Base-by-base conservation (phyloP, 2,113 vertebrate genomes). In the Ceyx margarethae region DNA sequence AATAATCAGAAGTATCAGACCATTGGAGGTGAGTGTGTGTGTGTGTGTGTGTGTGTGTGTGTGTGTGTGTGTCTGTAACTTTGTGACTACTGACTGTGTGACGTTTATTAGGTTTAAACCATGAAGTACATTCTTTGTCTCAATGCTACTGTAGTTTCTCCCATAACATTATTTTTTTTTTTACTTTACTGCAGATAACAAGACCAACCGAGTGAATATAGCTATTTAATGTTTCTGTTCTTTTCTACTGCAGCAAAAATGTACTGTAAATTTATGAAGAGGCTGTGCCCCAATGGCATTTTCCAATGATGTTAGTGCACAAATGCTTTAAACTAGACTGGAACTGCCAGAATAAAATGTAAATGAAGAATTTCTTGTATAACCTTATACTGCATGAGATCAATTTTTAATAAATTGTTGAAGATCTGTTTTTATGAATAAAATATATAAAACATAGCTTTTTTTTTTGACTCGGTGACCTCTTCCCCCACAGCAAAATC, bases 381-480 rank as follows among this genome's bases (percentile, higher is more conserved):
- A 97, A 98, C 98, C 97, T 98, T 97, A 97, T 98, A 98, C 97
- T 98, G 98, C 98, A 98, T 98, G 98, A 98, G 97, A 98, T 96
- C 97, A 94, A 98, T 98, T 98, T 98, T 98, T 98, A 98, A 98
- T 98, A 98, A 98, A 98, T 97, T 98, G 98, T 98, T 98, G 98
- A 98, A 98, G 98, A 98, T 98, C 97, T 98, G 98, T 98, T 98
- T 98, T 98, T 98, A 98, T 98, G 98, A 98, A 98, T 98, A 98
- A 98, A 98, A 98, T 97, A 95, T 87, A 95, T 87, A 93, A 96
- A 97, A 96, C 58, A 45, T 92, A 96, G 29, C 35, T 68, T 92
- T 37, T 37, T 35, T 35, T 89, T 90, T 83, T 77, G 84, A 85
- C 69, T 95, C 54, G 29, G 37, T 71, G 68, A 48, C 67, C 67